phyloP scores from a whole-genome alignment of 1,140 invertebrate genomes.

The Micrasema longulum region DNA sequence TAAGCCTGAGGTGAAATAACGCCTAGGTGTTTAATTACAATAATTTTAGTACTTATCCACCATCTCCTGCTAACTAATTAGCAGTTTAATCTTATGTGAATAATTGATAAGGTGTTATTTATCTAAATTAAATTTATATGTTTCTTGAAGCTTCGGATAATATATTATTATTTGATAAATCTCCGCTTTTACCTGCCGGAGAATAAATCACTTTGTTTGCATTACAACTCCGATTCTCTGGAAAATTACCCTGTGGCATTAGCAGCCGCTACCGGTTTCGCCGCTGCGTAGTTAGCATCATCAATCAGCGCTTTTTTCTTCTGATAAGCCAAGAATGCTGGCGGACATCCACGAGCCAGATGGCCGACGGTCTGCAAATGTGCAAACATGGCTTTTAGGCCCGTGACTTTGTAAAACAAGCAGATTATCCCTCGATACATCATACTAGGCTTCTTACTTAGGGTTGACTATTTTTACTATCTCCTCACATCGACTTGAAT shows the following conservation, averaged over 20 bases:
- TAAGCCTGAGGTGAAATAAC: too few species aligned
- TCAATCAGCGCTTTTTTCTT: conserved; percentile 46
- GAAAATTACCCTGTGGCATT: conserved; percentile 9
- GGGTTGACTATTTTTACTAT: background rate
- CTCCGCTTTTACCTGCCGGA: background rate
- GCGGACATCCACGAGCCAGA: conserved; percentile 34
- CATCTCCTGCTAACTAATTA: too few species aligned
- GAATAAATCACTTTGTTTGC: conserved; percentile 22
- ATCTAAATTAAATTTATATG: too few species aligned
- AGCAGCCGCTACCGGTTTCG: conserved; percentile 27
- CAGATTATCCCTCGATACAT: background rate
- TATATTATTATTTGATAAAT: conserved; percentile 4
- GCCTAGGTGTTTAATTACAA: too few species aligned
- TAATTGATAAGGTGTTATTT: too few species aligned
- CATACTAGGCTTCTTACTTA: too few species aligned
- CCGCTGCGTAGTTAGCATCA: conserved; percentile 28
- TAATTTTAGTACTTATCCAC: too few species aligned
- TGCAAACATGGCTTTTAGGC: background rate
- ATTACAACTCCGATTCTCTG: background rate
- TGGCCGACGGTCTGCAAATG: conserved; percentile 1
- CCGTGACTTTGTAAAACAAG: background rate
- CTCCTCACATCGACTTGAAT: background rate
- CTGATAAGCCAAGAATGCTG: conserved; percentile 46
- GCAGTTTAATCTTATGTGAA: too few species aligned
- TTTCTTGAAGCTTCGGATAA: too few species aligned